Evolutionary conservation across 2,888 invertebrate genomes (phyloP), one percentile per base, ranked within the genome.

Genomic region (Lobophora halterata): DNA sequence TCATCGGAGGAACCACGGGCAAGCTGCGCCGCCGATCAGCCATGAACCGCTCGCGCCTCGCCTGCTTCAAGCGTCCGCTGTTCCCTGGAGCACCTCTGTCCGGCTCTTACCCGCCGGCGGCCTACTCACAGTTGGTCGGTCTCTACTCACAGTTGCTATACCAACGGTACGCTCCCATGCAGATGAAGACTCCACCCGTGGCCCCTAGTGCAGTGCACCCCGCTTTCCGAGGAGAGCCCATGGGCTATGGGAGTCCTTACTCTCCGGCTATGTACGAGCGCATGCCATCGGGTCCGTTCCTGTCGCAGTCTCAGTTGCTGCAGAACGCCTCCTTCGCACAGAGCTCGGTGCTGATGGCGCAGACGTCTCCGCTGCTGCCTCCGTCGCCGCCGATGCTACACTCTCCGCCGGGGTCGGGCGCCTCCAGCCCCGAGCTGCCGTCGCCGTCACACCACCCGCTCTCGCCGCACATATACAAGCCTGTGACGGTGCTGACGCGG

Each of bases 1-100:
- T 98, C 78, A 99, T 99, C 69, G 99, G 99, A 0, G 97, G 97
- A 1, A 97, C 97, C 0, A 99, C 99, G 0, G 99, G 99, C 1
- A 99, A 80, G 81, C 89, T 99, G 10, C 90, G 98, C 0, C 89
- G 99, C 18, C 90, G 98, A 31, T 96, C 97, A 0, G 97, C 97
- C 0, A 94, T 96, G 0, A 95, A 95, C 6, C 89, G 97, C 23
- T 95, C 95, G 1, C 89, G 97, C 0, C 85, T 98, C 8, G 97
- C 97, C 0, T 97, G 97, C 21, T 95, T 97, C 79, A 97, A 96
- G 80, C 88, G 96, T 38, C 90, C 92, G 1, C 81, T 91, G 24
- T 88, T 93, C 46, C 91, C 93, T 0, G 82, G 81, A 0, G 90
- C 92, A 0, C 86, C 91, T 4, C 82, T 91, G 26, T 86, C 90